A percentile compares a stretch with the other conserved stretches of the same genome.
These are phyloP conservation scores for Mormyrus iriodes DNA, from an alignment of 2,113 vertebrate genomes.

Conservation along the genomic window DNA sequence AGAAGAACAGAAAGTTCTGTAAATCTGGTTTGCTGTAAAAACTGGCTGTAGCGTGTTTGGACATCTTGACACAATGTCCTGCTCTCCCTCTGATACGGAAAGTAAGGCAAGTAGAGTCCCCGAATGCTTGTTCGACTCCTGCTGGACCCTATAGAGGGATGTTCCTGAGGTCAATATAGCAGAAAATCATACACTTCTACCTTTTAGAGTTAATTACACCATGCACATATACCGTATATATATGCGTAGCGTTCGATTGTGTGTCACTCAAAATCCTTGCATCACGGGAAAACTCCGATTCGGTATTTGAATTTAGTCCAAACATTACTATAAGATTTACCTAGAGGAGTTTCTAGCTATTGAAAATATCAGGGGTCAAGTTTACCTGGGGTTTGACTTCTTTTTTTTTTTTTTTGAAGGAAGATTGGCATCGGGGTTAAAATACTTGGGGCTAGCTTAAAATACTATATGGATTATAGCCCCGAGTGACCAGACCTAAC, in stretches of 20 bases:
- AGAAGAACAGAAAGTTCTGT: too few relatives aligned
- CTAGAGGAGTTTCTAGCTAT: too few relatives aligned
- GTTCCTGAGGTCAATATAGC: not conserved
- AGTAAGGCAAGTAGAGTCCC: not conserved
- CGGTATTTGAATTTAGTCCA: not conserved
- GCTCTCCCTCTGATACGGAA: not conserved
- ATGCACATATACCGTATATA: not conserved
- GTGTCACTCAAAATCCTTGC: not conserved
- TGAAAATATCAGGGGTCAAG: too few relatives aligned
- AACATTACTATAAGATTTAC: not conserved
- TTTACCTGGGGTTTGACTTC: too few relatives aligned
- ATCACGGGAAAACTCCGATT: not conserved
- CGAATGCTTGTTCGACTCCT: not conserved
- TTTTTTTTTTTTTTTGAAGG: too few relatives aligned
- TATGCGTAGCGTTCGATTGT: not conserved
- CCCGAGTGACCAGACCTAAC: too few relatives aligned
- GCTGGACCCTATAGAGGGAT: not conserved
- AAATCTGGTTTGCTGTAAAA: not conserved
- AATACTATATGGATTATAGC: too few relatives aligned
- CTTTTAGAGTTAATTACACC: not conserved
- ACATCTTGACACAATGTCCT: not conserved
- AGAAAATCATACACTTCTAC: not conserved
- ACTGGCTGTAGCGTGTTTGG: not conserved
- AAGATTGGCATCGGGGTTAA: too few relatives aligned
- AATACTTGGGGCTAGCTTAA: too few relatives aligned